phyloP scores from a whole-genome alignment of 64 coral and sea anemone genomes.

The Cladopsammia gracilis region DNA sequence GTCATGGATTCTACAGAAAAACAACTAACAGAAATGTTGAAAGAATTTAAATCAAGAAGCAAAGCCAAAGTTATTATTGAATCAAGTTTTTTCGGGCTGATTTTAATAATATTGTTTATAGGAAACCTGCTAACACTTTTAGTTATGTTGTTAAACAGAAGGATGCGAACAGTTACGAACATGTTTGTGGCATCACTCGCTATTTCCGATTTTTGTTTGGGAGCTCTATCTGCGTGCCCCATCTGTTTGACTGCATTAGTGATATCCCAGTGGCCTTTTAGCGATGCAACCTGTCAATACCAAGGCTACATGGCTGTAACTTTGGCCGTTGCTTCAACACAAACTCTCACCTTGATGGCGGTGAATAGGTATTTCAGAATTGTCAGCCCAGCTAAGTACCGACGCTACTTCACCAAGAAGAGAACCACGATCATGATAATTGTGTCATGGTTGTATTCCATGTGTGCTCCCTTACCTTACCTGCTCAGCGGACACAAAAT shows the following conservation, averaged over 20 bases:
- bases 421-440: conserved; percentile 36
- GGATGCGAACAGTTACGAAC: conserved; percentile 62
- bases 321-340: conserved; percentile 60
- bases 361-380: conserved; percentile 72
- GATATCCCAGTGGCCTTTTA: conserved; percentile 70
- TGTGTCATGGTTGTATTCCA: conserved; percentile 43
- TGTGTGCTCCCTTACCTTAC: conserved; percentile 49
- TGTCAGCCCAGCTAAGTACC: conserved; percentile 52
- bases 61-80: background rate
- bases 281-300: conserved; percentile 58
- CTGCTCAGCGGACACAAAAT: conserved; percentile 64
- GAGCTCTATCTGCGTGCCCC: conserved; percentile 44
- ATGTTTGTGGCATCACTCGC: conserved; percentile 70
- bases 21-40: too few relatives aligned
- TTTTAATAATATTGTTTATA: background rate
- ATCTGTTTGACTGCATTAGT: conserved; percentile 67
- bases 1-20: too few relatives aligned
- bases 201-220: conserved; percentile 77
- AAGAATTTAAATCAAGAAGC: background rate
- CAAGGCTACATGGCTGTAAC: conserved; percentile 68
- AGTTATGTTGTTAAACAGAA: conserved; percentile 9
- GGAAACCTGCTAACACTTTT: conserved; percentile 38
- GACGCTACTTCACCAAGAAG: conserved; percentile 52
- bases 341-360: conserved; percentile 70
- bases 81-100: conserved; percentile 6